Evolutionary conservation across 2,888 invertebrate species (phyloP).

Genomic region (Hemicrepidius hirtus): DNA sequence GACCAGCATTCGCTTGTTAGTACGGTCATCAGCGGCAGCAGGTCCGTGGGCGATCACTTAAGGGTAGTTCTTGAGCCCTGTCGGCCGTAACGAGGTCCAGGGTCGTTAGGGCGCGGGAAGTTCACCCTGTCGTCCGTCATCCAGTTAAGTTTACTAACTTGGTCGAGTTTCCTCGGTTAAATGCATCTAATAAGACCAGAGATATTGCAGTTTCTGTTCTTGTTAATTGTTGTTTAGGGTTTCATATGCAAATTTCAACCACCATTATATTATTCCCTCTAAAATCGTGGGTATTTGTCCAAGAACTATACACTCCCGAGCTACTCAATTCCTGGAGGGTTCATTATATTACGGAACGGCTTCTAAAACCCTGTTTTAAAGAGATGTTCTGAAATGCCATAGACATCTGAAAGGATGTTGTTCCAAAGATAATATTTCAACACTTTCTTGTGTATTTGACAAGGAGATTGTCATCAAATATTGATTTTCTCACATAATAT

Average conservation of each 20-base stretch:
- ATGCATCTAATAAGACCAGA: conserved; percentile 49
- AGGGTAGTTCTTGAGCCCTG: conserved; percentile 54
- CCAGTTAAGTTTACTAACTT: conserved; percentile 53
- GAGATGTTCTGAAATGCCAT: conserved; percentile 1
- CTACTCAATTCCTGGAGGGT: conserved; percentile 21
- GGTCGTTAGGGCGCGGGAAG: conserved; percentile 57
- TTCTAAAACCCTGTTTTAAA: neutral
- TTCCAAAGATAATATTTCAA: too few species aligned
- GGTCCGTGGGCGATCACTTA: conserved; percentile 58
- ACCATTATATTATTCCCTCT: conserved; percentile 9
- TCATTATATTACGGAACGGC: neutral
- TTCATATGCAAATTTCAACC: conserved; percentile 40
- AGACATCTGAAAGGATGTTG: conserved; percentile 1
- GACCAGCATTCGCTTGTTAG: conserved; percentile 59
- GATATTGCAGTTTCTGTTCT: conserved; percentile 47
- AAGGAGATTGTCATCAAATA: neutral
- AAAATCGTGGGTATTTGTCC: conserved; percentile 28
- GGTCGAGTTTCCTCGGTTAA: conserved; percentile 39
- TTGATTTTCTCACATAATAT: neutral
- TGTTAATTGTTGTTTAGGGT: conserved; percentile 46
- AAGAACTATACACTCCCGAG: conserved; percentile 14
- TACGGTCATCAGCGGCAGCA: conserved; percentile 55
- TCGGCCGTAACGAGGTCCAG: conserved; percentile 54
- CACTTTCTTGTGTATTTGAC: neutral
- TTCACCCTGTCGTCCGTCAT: conserved; percentile 54